Conservation (phyloP, 2,113 vertebrate species). For the Pelecanoides urinatrix region DNA sequence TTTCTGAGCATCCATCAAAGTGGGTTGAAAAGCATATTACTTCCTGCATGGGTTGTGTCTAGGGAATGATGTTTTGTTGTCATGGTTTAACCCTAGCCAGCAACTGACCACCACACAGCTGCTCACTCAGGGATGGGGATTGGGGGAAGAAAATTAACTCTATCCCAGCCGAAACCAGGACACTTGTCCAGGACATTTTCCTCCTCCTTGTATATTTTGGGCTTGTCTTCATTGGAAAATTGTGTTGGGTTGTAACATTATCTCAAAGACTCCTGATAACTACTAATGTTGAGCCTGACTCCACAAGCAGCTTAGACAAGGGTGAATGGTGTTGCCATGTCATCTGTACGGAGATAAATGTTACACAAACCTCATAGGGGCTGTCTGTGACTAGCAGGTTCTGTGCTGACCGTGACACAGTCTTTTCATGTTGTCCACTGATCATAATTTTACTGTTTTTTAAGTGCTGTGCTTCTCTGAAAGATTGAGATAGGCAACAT, state of each 20-base stretch:
- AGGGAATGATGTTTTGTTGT: not conserved
- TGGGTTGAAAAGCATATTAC: not conserved
- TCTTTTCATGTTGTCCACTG: not conserved
- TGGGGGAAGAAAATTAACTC: no score
- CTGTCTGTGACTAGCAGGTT: not conserved
- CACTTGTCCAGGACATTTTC: not conserved
- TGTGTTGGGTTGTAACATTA: not conserved
- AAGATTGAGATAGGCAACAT: not conserved
- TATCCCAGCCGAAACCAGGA: no score
- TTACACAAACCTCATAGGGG: not conserved
- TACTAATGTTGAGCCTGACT: not conserved
- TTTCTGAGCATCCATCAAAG: not conserved
- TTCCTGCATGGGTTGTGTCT: not conserved
- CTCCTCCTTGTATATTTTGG: not conserved
- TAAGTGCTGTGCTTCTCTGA: not conserved
- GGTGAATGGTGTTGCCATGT: not conserved
- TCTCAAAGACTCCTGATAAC: not conserved
- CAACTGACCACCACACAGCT: no score
- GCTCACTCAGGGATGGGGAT: no score
- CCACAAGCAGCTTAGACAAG: not conserved
- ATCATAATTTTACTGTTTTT: not conserved
- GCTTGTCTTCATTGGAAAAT: not conserved
- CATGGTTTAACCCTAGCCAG: no score
- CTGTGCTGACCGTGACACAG: not conserved
- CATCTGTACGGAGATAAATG: not conserved